phyloP scores from a whole-genome alignment of 2,113 vertebrate species.

The Himantopus leucocephalus region DNA sequence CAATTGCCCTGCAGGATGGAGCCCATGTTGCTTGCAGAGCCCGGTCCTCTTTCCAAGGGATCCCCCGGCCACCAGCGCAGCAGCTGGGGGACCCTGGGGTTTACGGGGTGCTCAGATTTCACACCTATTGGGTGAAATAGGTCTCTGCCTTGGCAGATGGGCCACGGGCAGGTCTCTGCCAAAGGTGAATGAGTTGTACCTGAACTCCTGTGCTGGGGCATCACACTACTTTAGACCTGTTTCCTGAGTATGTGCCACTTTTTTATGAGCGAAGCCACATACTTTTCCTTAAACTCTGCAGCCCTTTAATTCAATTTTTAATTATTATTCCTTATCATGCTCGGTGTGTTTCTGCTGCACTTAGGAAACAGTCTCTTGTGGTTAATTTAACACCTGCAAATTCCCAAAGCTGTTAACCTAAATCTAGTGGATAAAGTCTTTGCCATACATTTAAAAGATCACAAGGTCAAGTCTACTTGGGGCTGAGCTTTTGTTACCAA shows the following conservation, averaged over 20 bases:
- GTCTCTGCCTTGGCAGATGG: not conserved
- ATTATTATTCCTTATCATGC: constrained; percentile 60
- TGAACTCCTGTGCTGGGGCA: not conserved
- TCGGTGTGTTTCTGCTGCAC: constrained; percentile 35
- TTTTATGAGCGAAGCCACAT: not conserved
- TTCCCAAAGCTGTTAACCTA: constrained; percentile 63
- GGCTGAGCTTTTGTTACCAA: constrained; percentile 4
- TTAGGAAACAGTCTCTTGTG: constrained; percentile 42
- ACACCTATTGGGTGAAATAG: not conserved
- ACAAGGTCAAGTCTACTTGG: constrained; percentile 35
- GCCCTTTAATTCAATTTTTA: constrained; percentile 35
- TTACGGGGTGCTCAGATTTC: not conserved
- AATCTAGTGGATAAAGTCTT: constrained; percentile 53
- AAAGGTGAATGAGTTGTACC: not conserved
- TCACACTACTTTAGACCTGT: not conserved
- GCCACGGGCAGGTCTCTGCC: not conserved
- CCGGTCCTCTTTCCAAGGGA: not conserved
- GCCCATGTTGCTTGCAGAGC: not conserved
- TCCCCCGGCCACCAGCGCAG: not conserved
- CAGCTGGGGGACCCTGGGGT: not conserved
- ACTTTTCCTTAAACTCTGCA: constrained; percentile 2
- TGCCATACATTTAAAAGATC: constrained; percentile 57
- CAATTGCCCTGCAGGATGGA: not conserved
- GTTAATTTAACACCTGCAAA: constrained; percentile 69
- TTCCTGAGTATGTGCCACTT: not conserved